A percentile compares a stretch with the other conserved stretches of the same genome.
phyloP scores from a whole-genome alignment of 2,113 vertebrate genomes.

The Nanorana parkeri region DNA sequence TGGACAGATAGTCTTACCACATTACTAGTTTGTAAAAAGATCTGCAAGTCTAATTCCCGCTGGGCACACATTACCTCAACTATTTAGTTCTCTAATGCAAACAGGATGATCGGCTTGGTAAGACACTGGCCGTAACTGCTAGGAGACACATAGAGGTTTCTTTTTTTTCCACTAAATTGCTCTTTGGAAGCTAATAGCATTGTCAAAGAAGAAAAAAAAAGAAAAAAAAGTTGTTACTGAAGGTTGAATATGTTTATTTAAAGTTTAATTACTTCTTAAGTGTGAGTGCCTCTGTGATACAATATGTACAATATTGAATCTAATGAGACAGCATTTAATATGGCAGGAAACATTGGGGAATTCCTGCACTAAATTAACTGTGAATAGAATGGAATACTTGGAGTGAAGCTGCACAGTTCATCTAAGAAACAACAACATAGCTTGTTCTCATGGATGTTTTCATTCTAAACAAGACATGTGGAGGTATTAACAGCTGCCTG shows the following conservation, averaged over 20 bases:
- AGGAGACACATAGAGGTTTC: conserved; percentile 52
- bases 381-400: conserved; percentile 75
- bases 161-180: conserved; percentile 64
- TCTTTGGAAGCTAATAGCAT: conserved; percentile 62
- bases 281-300: conserved; percentile 79
- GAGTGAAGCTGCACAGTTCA: conserved; percentile 78
- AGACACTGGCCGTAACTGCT: conserved; percentile 64
- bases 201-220: conserved; percentile 57
- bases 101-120: conserved; percentile 76
- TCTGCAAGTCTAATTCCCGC: conserved; percentile 91
- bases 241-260: conserved; percentile 82
- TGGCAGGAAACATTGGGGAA: conserved; percentile 81
- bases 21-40: conserved; percentile 90
- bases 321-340: conserved; percentile 89
- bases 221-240: conserved; percentile 56
- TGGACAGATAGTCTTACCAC: conserved; percentile 89
- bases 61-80: conserved; percentile 87
- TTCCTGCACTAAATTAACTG: conserved; percentile 81
- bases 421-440: conserved; percentile 71
- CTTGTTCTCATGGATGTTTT: conserved; percentile 76
- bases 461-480: conserved; percentile 69
- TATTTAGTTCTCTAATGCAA: conserved; percentile 98
- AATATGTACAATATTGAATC: conserved; percentile 75
- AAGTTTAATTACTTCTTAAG: conserved; percentile 90
- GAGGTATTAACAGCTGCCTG: conserved; percentile 75